These are phyloP conservation scores for Dinothrombium tinctorium DNA, from an alignment of 1,140 invertebrate species.

Conservation along the genomic window DNA sequence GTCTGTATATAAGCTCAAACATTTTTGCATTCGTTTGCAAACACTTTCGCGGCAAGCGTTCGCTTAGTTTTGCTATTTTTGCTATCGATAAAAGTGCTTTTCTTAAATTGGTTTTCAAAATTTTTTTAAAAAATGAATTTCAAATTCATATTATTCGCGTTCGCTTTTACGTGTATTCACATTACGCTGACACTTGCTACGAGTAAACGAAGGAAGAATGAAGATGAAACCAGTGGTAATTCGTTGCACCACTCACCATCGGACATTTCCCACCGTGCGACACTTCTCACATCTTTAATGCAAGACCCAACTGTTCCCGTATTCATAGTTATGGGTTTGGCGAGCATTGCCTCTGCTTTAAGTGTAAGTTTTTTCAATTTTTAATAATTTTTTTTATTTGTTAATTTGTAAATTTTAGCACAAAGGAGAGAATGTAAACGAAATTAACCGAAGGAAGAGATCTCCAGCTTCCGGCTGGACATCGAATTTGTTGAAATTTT, in stretches of 20 bases:
- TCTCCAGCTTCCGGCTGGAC: background rate
- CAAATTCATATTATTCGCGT: background rate
- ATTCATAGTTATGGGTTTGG: conserved; percentile 1
- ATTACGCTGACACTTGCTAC: background rate
- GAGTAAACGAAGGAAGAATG: background rate
- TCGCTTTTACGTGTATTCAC: background rate
- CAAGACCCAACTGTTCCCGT: conserved; percentile 2
- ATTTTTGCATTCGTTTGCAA: no score
- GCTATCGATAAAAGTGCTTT: no score
- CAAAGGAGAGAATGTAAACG: no score
- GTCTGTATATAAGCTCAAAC: no score
- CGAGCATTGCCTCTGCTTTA: background rate
- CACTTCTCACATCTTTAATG: background rate
- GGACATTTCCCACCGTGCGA: background rate
- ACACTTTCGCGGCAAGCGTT: no score
- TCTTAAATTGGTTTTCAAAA: no score
- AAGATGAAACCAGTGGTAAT: conserved; percentile 1
- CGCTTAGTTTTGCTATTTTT: no score
- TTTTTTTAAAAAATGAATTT: background rate
- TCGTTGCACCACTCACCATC: background rate
- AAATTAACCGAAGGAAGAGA: conserved; percentile 2
- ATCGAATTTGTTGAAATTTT: conserved; percentile 3
- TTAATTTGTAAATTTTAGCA: background rate
- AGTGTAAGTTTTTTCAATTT: conserved; percentile 1
- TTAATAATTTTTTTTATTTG: background rate